Conservation (phyloP, 2,888 invertebrate genomes). For the Phyto melanocephala region DNA sequence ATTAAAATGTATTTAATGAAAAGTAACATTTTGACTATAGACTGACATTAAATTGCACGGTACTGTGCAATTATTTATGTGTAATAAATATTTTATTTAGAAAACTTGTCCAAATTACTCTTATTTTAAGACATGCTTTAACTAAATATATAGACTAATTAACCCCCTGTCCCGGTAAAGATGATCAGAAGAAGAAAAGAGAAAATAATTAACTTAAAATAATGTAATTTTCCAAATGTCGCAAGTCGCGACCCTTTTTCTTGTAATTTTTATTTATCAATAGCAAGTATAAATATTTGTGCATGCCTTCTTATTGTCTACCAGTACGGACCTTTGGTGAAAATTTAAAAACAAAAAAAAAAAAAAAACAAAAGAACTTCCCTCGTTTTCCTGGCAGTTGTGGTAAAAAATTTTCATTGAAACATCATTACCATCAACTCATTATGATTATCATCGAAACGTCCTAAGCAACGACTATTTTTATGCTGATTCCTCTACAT, state of each 20-base stretch:
- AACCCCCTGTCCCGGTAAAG: slow-evolving; percentile 4
- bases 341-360: slow-evolving; percentile 7
- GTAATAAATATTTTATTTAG: no score
- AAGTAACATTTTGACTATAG: no score
- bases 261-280: neutral
- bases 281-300: neutral
- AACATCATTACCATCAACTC: neutral
- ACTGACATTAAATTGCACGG: no score
- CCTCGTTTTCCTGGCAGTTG: neutral
- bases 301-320: slow-evolving; percentile 8
- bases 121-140: neutral
- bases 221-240: slow-evolving; percentile 36
- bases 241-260: slow-evolving; percentile 38
- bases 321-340: neutral
- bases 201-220: slow-evolving; percentile 48
- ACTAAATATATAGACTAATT: neutral
- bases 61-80: no score
- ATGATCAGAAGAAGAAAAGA: neutral
- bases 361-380: neutral
- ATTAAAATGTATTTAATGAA: no score
- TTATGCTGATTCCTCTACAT: neutral
- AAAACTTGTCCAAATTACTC: neutral
- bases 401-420: slow-evolving; percentile 8
- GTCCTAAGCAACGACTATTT: neutral
- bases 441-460: neutral